A percentile compares a stretch with the other conserved stretches of the same genome.
Evolutionary conservation across 2,797 vertebrate genomes (phyloP).

Genomic region (Brachyrhaphis roseni): DNA sequence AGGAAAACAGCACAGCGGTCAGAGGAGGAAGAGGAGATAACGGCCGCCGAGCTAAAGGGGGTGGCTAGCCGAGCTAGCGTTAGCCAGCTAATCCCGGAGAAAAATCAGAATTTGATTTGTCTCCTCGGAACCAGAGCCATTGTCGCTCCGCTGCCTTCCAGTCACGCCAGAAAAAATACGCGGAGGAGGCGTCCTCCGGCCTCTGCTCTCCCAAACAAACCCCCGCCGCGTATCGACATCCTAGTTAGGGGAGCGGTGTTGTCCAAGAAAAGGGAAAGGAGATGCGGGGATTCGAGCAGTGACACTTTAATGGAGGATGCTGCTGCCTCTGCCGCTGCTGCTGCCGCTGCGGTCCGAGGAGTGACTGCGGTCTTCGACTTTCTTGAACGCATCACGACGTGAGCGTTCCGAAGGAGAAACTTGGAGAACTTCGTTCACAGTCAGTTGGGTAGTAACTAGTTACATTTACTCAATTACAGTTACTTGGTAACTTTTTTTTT

Average conservation of each 20-base stretch:
- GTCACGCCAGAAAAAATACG: constrained; percentile 25
- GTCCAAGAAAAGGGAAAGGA: constrained; percentile 29
- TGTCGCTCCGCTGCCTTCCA: constrained; percentile 33
- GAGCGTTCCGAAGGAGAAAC: not conserved
- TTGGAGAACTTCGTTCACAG: not conserved
- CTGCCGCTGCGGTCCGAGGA: constrained; percentile 23
- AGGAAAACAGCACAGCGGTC: constrained; percentile 17
- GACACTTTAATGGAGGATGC: constrained; percentile 64
- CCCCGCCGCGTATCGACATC: constrained; percentile 21
- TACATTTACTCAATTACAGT: too few relatives aligned
- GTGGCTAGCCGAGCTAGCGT: constrained; percentile 62
- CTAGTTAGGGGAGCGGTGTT: constrained; percentile 5
- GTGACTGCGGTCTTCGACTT: constrained; percentile 17
- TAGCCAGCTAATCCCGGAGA: constrained; percentile 50
- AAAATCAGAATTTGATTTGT: constrained; percentile 50
- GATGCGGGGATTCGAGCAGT: constrained; percentile 16
- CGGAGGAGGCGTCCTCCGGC: not conserved
- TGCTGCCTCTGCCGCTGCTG: constrained; percentile 29
- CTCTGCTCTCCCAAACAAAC: constrained; percentile 6
- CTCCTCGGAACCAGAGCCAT: constrained; percentile 55
- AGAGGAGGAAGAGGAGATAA: constrained; percentile 3
- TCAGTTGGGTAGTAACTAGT: too few relatives aligned
- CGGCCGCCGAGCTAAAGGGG: constrained; percentile 22
- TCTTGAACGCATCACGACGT: constrained; percentile 55
- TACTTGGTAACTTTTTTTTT: too few relatives aligned